A percentile compares a stretch with the other conserved stretches of the same genome.
Conservation (phyloP, 2,888 invertebrate species). For the Bellardia pandia region DNA sequence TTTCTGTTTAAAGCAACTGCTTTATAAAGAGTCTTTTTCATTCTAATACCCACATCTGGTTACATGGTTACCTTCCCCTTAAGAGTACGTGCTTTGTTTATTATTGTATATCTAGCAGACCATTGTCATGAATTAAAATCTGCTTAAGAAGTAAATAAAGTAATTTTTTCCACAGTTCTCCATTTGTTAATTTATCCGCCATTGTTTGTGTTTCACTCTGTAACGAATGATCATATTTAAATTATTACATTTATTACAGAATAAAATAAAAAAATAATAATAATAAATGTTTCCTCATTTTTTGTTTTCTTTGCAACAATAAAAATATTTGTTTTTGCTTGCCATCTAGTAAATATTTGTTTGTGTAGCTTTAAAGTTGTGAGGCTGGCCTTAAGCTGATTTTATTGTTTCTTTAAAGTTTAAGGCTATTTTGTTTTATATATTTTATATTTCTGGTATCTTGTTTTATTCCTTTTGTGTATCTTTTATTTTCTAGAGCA, state of each 20-base stretch:
- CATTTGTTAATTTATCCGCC: not conserved
- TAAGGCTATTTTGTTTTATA: constrained; percentile 34
- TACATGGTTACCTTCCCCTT: not conserved
- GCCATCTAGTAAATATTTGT: not conserved
- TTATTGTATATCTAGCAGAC: not conserved
- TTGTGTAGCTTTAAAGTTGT: constrained; percentile 23
- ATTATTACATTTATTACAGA: constrained; percentile 12
- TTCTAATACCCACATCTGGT: no score
- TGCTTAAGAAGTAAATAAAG: constrained; percentile 11
- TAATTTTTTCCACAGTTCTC: not conserved
- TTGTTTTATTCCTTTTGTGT: not conserved
- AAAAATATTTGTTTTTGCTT: not conserved
- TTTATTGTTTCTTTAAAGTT: constrained; percentile 53
- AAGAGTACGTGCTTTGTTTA: constrained; percentile 9
- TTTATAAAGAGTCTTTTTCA: no score
- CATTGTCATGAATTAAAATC: constrained; percentile 17
- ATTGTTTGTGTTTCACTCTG: not conserved
- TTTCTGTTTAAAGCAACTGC: no score
- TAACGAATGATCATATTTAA: constrained; percentile 25
- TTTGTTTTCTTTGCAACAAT: not conserved
- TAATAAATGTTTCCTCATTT: not conserved
- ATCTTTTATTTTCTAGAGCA: constrained; percentile 22
- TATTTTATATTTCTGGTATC: not conserved
- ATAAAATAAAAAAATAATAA: not conserved
- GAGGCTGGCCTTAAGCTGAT: constrained; percentile 31